phyloP scores from a whole-genome alignment of 1,140 invertebrate genomes.

The Pachyrhynchus sulphureomaculatus region DNA sequence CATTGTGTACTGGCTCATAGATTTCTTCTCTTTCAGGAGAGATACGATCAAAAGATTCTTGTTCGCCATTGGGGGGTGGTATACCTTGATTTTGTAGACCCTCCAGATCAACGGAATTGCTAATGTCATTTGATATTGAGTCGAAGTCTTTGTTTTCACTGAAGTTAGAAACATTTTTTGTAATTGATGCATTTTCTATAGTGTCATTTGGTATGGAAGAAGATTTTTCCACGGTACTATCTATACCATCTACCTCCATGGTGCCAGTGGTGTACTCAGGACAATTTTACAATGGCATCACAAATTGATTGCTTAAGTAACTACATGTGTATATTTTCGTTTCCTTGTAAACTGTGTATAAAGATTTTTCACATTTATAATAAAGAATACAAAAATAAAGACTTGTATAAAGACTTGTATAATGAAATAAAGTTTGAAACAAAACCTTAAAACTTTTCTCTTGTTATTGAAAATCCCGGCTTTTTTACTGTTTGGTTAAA shows the following conservation, averaged over 20 bases:
- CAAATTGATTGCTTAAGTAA: not conserved
- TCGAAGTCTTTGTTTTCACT: constrained; percentile 15
- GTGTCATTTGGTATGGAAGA: constrained; percentile 10
- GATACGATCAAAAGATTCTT: constrained; percentile 4
- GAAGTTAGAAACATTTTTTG: not conserved
- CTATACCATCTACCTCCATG: constrained; percentile 25
- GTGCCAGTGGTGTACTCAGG: constrained; percentile 25
- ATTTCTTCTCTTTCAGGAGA: not conserved
- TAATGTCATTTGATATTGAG: constrained; percentile 1
- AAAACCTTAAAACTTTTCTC: constrained; percentile 5
- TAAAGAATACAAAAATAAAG: not conserved
- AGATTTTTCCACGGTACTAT: constrained; percentile 13
- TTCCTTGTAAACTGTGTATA: not conserved
- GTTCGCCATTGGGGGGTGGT: constrained; percentile 14
- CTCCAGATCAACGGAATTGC: constrained; percentile 1
- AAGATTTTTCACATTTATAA: not conserved
- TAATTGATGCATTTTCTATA: not conserved
- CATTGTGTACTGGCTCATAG: constrained; percentile 3
- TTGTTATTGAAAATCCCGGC: constrained; percentile 34
- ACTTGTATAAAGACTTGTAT: not conserved
- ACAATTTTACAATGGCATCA: constrained; percentile 1
- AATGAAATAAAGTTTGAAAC: not conserved
- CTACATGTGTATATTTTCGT: constrained; percentile 2
- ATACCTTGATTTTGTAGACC: not conserved
- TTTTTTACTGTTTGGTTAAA: constrained; percentile 37